A percentile compares a stretch with the other conserved stretches of the same genome.
Conservation (phyloP, 2,797 vertebrate species). For the Carduelis carduelis region DNA sequence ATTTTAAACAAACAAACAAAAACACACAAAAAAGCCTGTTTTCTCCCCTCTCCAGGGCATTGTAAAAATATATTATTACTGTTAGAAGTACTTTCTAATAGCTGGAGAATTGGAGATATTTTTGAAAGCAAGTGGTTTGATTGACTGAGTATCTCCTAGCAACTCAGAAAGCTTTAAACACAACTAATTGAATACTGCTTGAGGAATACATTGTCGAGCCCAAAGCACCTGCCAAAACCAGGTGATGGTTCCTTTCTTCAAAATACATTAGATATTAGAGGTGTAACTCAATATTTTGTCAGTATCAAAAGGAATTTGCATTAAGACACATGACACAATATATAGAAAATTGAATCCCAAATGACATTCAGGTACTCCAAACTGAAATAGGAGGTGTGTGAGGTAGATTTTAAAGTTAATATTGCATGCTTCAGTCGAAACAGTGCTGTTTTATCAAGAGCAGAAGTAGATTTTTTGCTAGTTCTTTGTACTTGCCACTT, state of each 20-base stretch:
- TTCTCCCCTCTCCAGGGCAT: neutral
- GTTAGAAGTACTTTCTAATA: neutral
- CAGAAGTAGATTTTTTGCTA: neutral
- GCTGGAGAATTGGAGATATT: neutral
- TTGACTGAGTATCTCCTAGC: neutral
- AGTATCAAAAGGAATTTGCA: neutral
- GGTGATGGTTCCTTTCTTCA: neutral
- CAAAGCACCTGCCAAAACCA: constrained; percentile 25
- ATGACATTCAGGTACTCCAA: neutral
- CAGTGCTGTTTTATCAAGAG: neutral
- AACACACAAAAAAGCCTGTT: neutral
- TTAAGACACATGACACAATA: neutral
- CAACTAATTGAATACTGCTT: neutral
- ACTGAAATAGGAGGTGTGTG: neutral
- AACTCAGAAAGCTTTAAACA: neutral
- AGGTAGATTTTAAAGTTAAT: neutral
- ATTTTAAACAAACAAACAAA: neutral
- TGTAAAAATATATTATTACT: neutral
- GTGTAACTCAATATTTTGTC: constrained; percentile 19
- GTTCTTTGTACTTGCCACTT: neutral
- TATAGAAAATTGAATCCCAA: neutral
- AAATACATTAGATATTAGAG: neutral
- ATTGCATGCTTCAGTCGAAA: neutral
- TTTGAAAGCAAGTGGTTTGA: neutral
- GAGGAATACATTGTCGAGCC: neutral